These are phyloP conservation scores for Hoplodrina ambigua DNA, from an alignment of 2,888 invertebrate species.

Conservation along the genomic window DNA sequence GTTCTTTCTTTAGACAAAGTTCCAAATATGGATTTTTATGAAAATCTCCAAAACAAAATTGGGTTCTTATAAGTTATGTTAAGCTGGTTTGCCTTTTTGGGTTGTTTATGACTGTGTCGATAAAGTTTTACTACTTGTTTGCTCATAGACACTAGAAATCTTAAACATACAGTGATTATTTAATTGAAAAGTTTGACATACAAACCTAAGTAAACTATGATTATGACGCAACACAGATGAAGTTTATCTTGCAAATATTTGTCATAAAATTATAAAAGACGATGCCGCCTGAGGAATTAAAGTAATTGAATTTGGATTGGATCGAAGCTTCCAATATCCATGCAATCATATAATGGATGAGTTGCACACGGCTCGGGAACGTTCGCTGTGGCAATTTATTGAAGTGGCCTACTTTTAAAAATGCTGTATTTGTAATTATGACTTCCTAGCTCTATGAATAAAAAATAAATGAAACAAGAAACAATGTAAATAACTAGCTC, in stretches of 20 bases:
- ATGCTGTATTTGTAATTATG: neutral
- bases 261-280: slow-evolving; percentile 34
- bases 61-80: neutral
- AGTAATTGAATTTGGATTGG: slow-evolving; percentile 46
- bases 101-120: neutral
- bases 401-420: slow-evolving; percentile 10
- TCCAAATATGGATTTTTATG: neutral
- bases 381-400: slow-evolving; percentile 27
- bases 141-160: slow-evolving; percentile 28
- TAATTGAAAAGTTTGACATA: slow-evolving; percentile 24
- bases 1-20: neutral
- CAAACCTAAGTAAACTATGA: slow-evolving; percentile 20
- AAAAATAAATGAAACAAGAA: too few relatives aligned
- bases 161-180: slow-evolving; percentile 25
- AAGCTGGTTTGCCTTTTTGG: neutral
- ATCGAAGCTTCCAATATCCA: slow-evolving; percentile 37
- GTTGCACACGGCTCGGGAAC: slow-evolving; percentile 36
- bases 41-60: neutral
- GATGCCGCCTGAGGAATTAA: slow-evolving; percentile 34
- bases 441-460: neutral
- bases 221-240: slow-evolving; percentile 21
- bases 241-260: slow-evolving; percentile 46
- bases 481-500: neutral
- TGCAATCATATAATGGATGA: slow-evolving; percentile 47
- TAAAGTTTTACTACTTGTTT: neutral